Evolutionary conservation across 2,113 vertebrate genomes (phyloP), one percentile per base, ranked within the genome.

Genomic region (Dicaeum eximium): DNA sequence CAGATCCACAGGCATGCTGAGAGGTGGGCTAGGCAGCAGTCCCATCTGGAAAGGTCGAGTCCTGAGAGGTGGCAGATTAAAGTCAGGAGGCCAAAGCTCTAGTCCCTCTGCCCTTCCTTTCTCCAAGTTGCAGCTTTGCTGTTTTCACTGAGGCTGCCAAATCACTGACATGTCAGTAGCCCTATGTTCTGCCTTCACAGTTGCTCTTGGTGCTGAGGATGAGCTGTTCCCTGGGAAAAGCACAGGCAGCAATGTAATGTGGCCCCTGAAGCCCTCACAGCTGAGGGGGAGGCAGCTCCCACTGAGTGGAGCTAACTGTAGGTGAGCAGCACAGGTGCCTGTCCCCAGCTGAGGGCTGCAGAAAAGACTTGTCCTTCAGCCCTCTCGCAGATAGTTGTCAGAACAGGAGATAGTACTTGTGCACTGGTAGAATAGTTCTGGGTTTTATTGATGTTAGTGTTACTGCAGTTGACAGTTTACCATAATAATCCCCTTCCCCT

Each of bases 251-350:
- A 11, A 27, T 33, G 40, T 10, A 9, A 13, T 61, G n/a, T 82
- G 17, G 9, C 31, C 10, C 31, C 30, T 56, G 28, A 65, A 72
- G 40, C 6, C 69, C 25, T 78, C 9, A 11, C 7, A 73, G 86
- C 11, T 48, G 19, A 53, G 10, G 2, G 5, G 9, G 4, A 57
- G 40, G 30, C 54, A 77, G 16, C 30, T 75, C 37, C 77, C 45
- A 23, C 13, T 0, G 0, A 2, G 3, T 33, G 27, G 70, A 33
- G 22, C 25, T 69, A 31, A n/a, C 4, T 13, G 33, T 28, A 11
- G 14, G 6, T 81, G 44, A 40, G 17, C 47, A 72, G 6, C 22
- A 14, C 31, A 15, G 24, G 17, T 82, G 17, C 25, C 27, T 61
- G 35, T 65, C 17, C 28, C 33, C 16, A 24, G 20, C 27, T 54